Percentiles rank a stretch among this genome's conserved stretches.
Evolutionary conservation across 2,888 invertebrate genomes (phyloP).

Genomic region (Polydrusus pterygomalis): DNA sequence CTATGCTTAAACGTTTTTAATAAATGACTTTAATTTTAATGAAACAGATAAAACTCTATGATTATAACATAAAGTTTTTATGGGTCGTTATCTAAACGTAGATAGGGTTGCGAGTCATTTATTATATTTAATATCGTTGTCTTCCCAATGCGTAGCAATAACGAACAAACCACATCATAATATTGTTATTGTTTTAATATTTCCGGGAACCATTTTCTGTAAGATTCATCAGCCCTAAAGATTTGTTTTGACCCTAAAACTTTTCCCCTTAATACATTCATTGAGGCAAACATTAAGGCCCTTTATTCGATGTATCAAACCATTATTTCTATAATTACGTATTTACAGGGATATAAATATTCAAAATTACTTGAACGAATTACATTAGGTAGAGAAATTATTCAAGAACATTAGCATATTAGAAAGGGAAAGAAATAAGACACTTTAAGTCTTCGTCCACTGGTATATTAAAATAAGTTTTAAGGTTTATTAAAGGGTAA

Average conservation of each 20-base stretch:
- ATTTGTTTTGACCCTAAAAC: background rate
- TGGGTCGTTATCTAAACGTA: too few species aligned
- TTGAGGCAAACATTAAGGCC: background rate
- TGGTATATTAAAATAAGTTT: too few species aligned
- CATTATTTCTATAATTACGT: background rate
- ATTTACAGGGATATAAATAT: background rate
- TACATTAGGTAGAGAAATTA: too few species aligned
- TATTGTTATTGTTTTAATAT: constrained; percentile 5
- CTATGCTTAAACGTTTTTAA: too few species aligned
- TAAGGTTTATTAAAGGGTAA: too few species aligned
- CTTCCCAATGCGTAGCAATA: background rate
- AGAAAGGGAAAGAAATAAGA: too few species aligned
- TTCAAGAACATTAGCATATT: too few species aligned
- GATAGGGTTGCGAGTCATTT: background rate
- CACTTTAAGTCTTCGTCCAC: too few species aligned
- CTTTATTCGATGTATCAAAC: background rate
- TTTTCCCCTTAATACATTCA: constrained; percentile 2
- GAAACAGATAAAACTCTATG: too few species aligned
- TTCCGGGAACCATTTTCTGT: background rate
- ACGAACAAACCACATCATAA: background rate
- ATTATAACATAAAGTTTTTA: too few species aligned
- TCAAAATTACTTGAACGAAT: too few species aligned
- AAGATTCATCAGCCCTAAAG: background rate
- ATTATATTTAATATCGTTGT: background rate
- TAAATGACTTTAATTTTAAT: too few species aligned